phyloP scores from a whole-genome alignment of 2,797 vertebrate genomes.

The Selene dorsalis region DNA sequence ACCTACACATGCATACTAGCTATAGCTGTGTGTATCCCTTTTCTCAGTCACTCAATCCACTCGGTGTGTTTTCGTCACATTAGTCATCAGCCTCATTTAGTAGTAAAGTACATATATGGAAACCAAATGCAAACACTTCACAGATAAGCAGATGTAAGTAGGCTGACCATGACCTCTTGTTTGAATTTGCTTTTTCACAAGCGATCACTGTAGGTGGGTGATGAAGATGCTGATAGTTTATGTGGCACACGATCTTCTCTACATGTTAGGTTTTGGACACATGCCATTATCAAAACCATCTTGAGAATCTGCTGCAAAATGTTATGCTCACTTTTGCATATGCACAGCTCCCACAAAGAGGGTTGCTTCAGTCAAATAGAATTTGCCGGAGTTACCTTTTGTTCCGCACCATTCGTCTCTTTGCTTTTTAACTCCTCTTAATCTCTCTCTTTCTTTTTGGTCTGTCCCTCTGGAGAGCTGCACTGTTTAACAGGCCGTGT shows the following conservation, averaged over 20 bases:
- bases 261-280: conserved; percentile 36
- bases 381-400: conserved; percentile 34
- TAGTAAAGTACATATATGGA: not conserved
- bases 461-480: conserved; percentile 10
- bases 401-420: conserved; percentile 35
- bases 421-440: conserved; percentile 32
- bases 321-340: conserved; percentile 6
- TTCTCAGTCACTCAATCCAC: conserved; percentile 5
- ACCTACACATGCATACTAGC: conserved; percentile 17
- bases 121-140: conserved; percentile 35
- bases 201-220: conserved; percentile 6
- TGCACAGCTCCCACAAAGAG: not conserved
- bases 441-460: conserved; percentile 22
- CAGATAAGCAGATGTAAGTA: conserved; percentile 34
- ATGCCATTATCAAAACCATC: conserved; percentile 21
- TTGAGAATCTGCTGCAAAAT: conserved; percentile 15
- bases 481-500: conserved; percentile 26
- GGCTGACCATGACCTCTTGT: conserved; percentile 13
- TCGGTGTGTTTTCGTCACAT: conserved; percentile 24
- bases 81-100: conserved; percentile 30
- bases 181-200: conserved; percentile 28
- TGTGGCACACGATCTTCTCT: conserved; percentile 16
- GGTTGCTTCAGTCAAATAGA: conserved; percentile 16
- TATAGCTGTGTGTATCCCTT: conserved; percentile 21
- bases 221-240: conserved; percentile 23